These are phyloP conservation scores for Pedicia rivosa DNA, from an alignment of 2,888 invertebrate genomes.

Conservation along the genomic window DNA sequence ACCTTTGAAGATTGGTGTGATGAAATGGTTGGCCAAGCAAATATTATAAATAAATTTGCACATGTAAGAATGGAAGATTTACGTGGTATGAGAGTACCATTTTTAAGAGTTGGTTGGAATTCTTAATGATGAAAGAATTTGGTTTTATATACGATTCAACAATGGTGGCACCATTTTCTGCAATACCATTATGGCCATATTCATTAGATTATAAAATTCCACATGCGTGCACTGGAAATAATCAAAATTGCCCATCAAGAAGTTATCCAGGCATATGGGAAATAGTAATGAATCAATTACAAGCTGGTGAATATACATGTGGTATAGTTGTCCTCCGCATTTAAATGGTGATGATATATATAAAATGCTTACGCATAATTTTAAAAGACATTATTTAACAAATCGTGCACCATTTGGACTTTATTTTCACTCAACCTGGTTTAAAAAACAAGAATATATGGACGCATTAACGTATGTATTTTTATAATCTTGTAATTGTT, in stretches of 20 bases:
- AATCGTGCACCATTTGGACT: slow-evolving; percentile 73
- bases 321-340: slow-evolving; percentile 56
- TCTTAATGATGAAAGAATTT: slow-evolving; percentile 83
- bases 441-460: slow-evolving; percentile 56
- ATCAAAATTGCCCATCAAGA: slow-evolving; percentile 66
- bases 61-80: slow-evolving; percentile 68
- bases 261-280: slow-evolving; percentile 80
- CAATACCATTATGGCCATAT: slow-evolving; percentile 82
- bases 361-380: slow-evolving; percentile 58
- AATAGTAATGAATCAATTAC: slow-evolving; percentile 64
- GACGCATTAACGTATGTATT: slow-evolving; percentile 48
- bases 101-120: slow-evolving; percentile 78
- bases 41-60: slow-evolving; percentile 64
- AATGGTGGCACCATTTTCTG: slow-evolving; percentile 58
- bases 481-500: too few species aligned
- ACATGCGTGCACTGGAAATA: slow-evolving; percentile 42
- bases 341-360: slow-evolving; percentile 53
- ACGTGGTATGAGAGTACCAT: slow-evolving; percentile 70
- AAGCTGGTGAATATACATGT: slow-evolving; percentile 50
- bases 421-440: slow-evolving; percentile 72
- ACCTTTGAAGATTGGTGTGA: slow-evolving; percentile 84
- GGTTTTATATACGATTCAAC: slow-evolving; percentile 81
- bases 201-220: slow-evolving; percentile 74
- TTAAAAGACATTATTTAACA: slow-evolving; percentile 62
- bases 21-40: slow-evolving; percentile 80